phyloP scores from a whole-genome alignment of 2,113 vertebrate genomes.

The Barbus barbus region DNA sequence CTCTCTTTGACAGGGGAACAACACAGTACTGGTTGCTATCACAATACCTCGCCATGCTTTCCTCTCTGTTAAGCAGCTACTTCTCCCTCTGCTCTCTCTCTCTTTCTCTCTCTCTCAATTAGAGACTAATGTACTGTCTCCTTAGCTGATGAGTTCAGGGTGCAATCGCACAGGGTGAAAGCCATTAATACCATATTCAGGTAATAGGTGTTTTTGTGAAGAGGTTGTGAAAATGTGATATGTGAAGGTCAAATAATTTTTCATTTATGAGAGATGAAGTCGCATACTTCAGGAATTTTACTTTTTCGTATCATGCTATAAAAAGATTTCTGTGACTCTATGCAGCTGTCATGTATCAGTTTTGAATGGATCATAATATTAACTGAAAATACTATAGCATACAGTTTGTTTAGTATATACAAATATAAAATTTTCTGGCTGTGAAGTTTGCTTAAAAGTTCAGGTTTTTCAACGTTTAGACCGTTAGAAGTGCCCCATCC shows the following conservation, averaged over 20 bases:
- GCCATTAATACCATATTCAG: constrained; percentile 30
- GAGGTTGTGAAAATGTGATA: constrained; percentile 16
- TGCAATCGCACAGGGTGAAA: constrained; percentile 25
- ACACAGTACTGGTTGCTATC: background rate
- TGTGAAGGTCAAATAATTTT: constrained; percentile 15
- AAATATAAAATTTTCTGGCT: background rate
- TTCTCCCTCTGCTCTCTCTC: constrained; percentile 19
- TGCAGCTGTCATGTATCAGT: background rate
- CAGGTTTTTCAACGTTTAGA: background rate
- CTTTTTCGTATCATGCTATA: background rate
- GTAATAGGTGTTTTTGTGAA: constrained; percentile 19
- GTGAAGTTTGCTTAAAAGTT: background rate
- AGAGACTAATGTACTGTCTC: constrained; percentile 10
- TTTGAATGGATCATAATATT: background rate
- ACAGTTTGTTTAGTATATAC: no score
- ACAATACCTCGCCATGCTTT: background rate
- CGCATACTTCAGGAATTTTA: background rate
- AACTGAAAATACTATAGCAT: background rate
- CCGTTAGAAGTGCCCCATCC: no score
- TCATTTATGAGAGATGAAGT: background rate
- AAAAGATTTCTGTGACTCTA: background rate
- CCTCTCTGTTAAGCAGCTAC: background rate
- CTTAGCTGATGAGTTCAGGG: constrained; percentile 24
- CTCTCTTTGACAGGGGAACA: background rate
- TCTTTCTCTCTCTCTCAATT: background rate